Conservation (phyloP, 2,113 vertebrate genomes). For the Dromiciops gliroides region DNA sequence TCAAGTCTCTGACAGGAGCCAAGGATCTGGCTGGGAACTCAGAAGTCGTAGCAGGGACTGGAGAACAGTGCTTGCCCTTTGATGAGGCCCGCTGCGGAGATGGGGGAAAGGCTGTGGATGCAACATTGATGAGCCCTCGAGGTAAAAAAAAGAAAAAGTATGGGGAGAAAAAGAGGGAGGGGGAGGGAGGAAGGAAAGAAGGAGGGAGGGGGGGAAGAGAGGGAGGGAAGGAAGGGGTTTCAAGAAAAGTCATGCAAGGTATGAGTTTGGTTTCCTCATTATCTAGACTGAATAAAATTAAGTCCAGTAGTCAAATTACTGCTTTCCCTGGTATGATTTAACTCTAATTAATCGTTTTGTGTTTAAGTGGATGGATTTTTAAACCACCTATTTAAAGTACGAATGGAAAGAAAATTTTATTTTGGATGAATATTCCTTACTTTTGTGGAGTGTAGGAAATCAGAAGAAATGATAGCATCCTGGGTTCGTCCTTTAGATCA, state of each 20-base stretch:
- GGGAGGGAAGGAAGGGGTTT: neutral
- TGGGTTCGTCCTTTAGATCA: no score
- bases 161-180: conserved; percentile 7
- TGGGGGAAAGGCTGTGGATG: conserved; percentile 97
- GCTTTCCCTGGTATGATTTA: conserved; percentile 63
- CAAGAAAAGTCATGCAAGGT: conserved; percentile 49
- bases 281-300: conserved; percentile 66
- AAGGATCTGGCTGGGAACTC: conserved; percentile 94
- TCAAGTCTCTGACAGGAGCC: conserved; percentile 90
- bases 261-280: conserved; percentile 30
- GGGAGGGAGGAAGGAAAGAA: neutral
- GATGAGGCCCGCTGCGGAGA: conserved; percentile 97
- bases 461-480: neutral
- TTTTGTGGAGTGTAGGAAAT: conserved; percentile 23
- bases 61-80: conserved; percentile 98
- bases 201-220: conserved; percentile 85
- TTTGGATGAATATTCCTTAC: conserved; percentile 49
- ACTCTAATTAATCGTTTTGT: conserved; percentile 74
- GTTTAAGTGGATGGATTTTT: neutral
- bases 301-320: conserved; percentile 66
- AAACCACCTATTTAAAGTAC: conserved; percentile 75
- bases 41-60: conserved; percentile 96
- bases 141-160: conserved; percentile 84
- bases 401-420: conserved; percentile 70
- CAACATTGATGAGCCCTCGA: conserved; percentile 98